Percentiles rank a stretch among this genome's conserved stretches.
These are phyloP conservation scores for Hypothenemus hampei DNA, from an alignment of 1,140 invertebrate species.

Conservation along the genomic window DNA sequence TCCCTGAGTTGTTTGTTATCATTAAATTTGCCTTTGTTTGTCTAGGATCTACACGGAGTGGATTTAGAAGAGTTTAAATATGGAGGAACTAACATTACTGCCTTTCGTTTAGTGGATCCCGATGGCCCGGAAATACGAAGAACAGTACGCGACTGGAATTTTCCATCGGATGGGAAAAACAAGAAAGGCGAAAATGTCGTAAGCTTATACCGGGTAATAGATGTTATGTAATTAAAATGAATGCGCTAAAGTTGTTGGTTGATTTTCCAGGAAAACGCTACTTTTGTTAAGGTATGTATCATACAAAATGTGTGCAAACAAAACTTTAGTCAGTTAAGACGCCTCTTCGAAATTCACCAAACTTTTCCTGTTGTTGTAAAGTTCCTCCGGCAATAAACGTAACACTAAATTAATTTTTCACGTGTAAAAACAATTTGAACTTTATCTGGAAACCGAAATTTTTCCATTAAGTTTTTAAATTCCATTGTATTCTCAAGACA, in stretches of 20 bases:
- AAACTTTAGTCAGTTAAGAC: background rate
- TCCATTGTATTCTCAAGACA: no score
- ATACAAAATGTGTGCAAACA: background rate
- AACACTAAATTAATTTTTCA: background rate
- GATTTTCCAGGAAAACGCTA: background rate
- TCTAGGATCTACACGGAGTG: constrained; percentile 82
- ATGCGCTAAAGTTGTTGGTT: background rate
- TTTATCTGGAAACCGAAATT: no score
- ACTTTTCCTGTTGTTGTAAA: background rate
- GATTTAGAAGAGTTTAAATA: constrained; percentile 92
- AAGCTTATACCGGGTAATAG: constrained; percentile 13
- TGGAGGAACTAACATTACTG: constrained; percentile 89
- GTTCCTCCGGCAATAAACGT: background rate
- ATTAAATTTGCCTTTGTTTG: no score
- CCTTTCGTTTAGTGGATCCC: constrained; percentile 77
- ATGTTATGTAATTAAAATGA: background rate
- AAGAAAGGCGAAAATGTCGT: constrained; percentile 25
- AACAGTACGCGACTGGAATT: constrained; percentile 73
- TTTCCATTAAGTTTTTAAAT: no score
- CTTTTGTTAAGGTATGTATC: background rate
- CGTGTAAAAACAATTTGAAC: no score
- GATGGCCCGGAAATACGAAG: constrained; percentile 66
- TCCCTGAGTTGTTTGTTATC: no score
- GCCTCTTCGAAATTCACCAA: background rate
- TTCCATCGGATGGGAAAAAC: constrained; percentile 32